phyloP scores from a whole-genome alignment of 2,797 vertebrate species.

The Syndactyla subalaris region DNA sequence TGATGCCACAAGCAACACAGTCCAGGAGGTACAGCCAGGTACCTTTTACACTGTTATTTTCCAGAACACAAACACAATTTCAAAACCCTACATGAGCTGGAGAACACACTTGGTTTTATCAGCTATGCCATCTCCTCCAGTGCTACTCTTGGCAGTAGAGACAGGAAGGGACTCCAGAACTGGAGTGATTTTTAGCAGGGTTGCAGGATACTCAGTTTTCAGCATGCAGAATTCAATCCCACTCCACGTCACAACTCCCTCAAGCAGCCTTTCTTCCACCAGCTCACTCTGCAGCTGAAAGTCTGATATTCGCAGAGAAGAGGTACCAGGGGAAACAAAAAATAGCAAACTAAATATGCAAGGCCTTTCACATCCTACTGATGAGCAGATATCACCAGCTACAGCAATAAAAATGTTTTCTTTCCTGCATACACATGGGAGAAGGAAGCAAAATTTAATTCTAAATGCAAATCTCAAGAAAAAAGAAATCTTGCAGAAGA shows the following conservation, averaged over 20 bases:
- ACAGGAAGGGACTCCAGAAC: neutral
- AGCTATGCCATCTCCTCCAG: neutral
- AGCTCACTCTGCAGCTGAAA: neutral
- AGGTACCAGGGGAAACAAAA: slow-evolving; percentile 5
- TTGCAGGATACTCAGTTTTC: neutral
- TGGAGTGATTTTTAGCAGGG: neutral
- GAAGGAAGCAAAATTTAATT: slow-evolving; percentile 22
- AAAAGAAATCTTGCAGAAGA: neutral
- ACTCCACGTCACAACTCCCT: neutral
- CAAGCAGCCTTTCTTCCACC: neutral
- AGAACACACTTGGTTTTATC: neutral
- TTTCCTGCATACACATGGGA: neutral
- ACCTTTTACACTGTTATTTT: neutral
- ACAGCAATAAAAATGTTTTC: slow-evolving; percentile 46
- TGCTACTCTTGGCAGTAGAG: neutral
- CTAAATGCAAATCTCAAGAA: slow-evolving; percentile 27
- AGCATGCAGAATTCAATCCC: neutral
- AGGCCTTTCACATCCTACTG: slow-evolving; percentile 15
- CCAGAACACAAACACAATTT: neutral
- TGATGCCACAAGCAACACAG: neutral
- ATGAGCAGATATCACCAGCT: slow-evolving; percentile 12
- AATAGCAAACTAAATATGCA: slow-evolving; percentile 32
- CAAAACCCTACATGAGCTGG: neutral
- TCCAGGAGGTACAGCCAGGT: neutral
- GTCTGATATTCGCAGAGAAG: neutral